Percentiles rank a stretch among this genome's conserved stretches.
Evolutionary conservation across 35 echinoderm and acorn worm species (phyloP).

Genomic region (Apostichopus japonicus): DNA sequence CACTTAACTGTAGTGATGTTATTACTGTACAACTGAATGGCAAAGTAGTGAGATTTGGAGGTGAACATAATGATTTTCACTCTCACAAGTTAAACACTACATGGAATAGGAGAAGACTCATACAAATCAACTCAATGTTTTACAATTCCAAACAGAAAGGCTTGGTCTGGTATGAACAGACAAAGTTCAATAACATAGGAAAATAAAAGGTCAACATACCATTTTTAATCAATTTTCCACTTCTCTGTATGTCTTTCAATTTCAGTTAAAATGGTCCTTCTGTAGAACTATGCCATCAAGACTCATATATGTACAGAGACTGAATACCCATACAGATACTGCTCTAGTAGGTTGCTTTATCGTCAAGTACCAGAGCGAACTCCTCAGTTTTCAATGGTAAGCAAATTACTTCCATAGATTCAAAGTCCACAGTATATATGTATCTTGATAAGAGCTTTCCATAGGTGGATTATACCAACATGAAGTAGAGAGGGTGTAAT

Average conservation of each 20-base stretch:
- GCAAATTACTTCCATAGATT: background rate
- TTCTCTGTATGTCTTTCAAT: background rate
- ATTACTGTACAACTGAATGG: too few relatives aligned
- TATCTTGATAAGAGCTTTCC: background rate
- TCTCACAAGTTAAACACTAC: too few relatives aligned
- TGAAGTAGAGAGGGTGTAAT: too few relatives aligned
- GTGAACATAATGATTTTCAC: too few relatives aligned
- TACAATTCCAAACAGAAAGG: too few relatives aligned
- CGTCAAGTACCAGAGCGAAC: background rate
- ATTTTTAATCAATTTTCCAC: background rate
- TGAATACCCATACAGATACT: background rate
- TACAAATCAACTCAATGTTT: too few relatives aligned
- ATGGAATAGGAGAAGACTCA: too few relatives aligned
- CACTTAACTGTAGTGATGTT: too few relatives aligned
- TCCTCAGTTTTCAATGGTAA: background rate
- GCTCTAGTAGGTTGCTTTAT: background rate
- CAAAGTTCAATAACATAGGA: too few relatives aligned
- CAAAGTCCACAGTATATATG: background rate
- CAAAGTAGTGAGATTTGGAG: too few relatives aligned
- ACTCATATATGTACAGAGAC: background rate
- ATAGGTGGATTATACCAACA: background rate
- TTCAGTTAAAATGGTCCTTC: background rate
- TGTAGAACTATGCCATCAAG: background rate
- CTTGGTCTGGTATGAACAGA: too few relatives aligned
- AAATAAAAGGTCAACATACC: background rate